phyloP scores from a whole-genome alignment of 2,797 vertebrate genomes.

The Ctenopoma multispine region DNA sequence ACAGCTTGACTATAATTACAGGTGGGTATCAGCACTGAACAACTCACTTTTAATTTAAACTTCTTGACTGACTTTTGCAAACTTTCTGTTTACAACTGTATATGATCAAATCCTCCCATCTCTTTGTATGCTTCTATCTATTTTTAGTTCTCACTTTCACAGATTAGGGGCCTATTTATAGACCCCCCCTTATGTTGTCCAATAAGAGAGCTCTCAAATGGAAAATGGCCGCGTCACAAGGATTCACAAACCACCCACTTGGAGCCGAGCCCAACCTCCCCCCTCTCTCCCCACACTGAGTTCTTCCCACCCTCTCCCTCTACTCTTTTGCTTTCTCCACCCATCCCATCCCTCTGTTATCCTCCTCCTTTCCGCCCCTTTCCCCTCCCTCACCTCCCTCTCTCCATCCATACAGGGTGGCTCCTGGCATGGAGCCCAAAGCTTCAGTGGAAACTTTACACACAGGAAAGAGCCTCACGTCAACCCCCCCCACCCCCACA shows the following conservation, averaged over 20 bases:
- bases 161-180: slow-evolving; percentile 86
- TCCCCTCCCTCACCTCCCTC: neutral
- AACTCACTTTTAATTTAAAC: neutral
- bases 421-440: slow-evolving; percentile 54
- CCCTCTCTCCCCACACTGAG: neutral
- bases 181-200: slow-evolving; percentile 70
- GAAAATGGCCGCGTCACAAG: slow-evolving; percentile 71
- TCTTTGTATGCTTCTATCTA: slow-evolving; percentile 65
- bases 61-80: slow-evolving; percentile 5
- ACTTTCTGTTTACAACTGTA: slow-evolving; percentile 28
- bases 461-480: slow-evolving; percentile 63
- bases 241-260: slow-evolving; percentile 74
- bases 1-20: neutral
- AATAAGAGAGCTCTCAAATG: slow-evolving; percentile 73
- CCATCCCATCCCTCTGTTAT: slow-evolving; percentile 37
- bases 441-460: slow-evolving; percentile 75
- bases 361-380: slow-evolving; percentile 36
- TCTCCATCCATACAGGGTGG: slow-evolving; percentile 43
- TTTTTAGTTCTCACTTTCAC: slow-evolving; percentile 81
- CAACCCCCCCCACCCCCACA: slow-evolving; percentile 25
- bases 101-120: slow-evolving; percentile 37
- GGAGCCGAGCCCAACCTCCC: slow-evolving; percentile 48
- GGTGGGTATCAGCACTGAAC: neutral
- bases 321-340: slow-evolving; percentile 49
- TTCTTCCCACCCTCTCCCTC: slow-evolving; percentile 32